Evolutionary conservation across 1,140 invertebrate genomes (phyloP), one percentile per base, ranked within the genome.

Genomic region (Uloborus diversus): DNA sequence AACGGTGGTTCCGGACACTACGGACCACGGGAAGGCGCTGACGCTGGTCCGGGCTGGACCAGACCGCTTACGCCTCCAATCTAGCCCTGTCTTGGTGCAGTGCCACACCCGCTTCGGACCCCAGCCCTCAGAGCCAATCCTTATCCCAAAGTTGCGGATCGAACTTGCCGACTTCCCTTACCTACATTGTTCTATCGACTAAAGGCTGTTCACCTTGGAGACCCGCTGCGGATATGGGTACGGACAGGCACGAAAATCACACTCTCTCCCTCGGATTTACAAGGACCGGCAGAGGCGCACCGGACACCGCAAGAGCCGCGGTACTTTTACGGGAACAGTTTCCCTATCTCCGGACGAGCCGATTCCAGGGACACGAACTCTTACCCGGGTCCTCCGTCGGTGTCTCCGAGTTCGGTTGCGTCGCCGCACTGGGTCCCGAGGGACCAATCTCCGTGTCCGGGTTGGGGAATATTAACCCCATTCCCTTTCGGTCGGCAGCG

Each of bases 81-180:
- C 17, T 17, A 17, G 7, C 37, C 37, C 37, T 5, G 27, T 25
- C 57, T 28, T 20, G 49, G 32, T 30, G 85, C 83, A 84, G 84
- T 84, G 47, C 35, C 70, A 70, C 47, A 5, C 53, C 53, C 53
- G 53, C 53, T 57, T 57, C 53, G 53, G 53, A 57, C 53, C 53
- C 25, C 53, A 90, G 89, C 90, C 90, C 90, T 90, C 89, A 86
- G 87, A 86, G 90, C 88, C 90, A 88, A 88, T 89, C 91, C 89
- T 91, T 90, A 92, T 7, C 17, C 37, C 37, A 7, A 17, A 42
- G 37, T 42, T 42, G 17, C 37, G 37, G 37, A 42, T 42, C 37
- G 37, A 42, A 42, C 37, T 42, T 42, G 37, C 37, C 37, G 37
- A 42, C 37, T 42, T 42, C 37, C 37, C 37, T 42, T 42, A 42